A percentile compares a stretch with the other conserved stretches of the same genome.
These are phyloP conservation scores for Steinernema hermaphroditum DNA, from an alignment of 2,888 invertebrate genomes.

Conservation along the genomic window DNA sequence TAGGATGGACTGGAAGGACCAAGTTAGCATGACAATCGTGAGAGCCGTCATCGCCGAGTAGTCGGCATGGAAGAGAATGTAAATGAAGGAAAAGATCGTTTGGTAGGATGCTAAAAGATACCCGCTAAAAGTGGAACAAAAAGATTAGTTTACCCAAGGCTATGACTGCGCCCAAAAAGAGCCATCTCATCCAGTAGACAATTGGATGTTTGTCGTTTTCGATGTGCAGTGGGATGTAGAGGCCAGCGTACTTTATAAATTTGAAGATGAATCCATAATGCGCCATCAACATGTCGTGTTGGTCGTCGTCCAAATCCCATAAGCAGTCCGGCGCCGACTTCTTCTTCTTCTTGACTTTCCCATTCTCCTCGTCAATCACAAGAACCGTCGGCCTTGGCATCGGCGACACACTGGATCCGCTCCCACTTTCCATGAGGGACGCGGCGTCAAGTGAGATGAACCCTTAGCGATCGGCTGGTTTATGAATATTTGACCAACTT, in stretches of 20 bases:
- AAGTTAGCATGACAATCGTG: not conserved
- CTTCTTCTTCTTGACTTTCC: slow-evolving; percentile 11
- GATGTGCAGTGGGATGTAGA: not conserved
- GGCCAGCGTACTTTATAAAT: not conserved
- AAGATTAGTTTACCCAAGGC: not conserved
- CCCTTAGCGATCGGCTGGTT: not conserved
- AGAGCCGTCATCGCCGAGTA: slow-evolving; percentile 20
- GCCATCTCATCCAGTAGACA: not conserved
- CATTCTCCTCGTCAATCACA: not conserved
- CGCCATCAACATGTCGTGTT: not conserved
- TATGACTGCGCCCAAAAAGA: not conserved
- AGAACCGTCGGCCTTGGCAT: not conserved
- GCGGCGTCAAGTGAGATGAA: not conserved
- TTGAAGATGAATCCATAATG: not conserved
- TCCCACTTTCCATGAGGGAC: not conserved
- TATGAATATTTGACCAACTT: slow-evolving; percentile 15
- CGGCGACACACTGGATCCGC: not conserved
- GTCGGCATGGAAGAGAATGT: slow-evolving; percentile 2
- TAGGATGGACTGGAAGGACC: slow-evolving; percentile 16
- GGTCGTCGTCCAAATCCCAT: slow-evolving; percentile 16
- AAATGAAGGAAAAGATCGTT: not conserved
- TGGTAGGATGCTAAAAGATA: not conserved
- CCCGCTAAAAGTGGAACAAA: too few species aligned
- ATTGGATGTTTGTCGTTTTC: slow-evolving; percentile 1
- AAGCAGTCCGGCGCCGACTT: not conserved